Evolutionary conservation across 2,797 vertebrate genomes (phyloP).

Genomic region (Novumbra hubbsi): DNA sequence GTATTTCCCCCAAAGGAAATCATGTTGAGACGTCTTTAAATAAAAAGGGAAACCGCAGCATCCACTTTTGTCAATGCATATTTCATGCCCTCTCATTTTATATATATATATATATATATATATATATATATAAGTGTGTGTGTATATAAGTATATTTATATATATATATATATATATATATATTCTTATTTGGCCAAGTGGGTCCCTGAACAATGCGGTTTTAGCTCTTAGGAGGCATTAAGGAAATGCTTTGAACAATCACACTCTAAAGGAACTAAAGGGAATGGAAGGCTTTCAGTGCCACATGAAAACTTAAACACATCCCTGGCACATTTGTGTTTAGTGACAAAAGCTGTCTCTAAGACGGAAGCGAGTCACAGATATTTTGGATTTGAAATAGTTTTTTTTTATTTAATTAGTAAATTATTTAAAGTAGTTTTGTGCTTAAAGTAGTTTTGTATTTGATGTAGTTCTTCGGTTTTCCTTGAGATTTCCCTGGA

Average conservation of each 20-base stretch:
- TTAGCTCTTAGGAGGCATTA: conserved; percentile 66
- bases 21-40: conserved; percentile 62
- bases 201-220: conserved; percentile 57
- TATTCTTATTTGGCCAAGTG: conserved; percentile 54
- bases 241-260: conserved; percentile 45
- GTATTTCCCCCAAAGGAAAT: conserved; percentile 65
- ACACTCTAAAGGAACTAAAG: conserved; percentile 22
- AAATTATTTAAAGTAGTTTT: no score
- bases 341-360: conserved; percentile 7
- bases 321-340: conserved; percentile 23
- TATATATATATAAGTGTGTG: no score
- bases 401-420: no score
- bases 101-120: conserved; percentile 43
- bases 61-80: conserved; percentile 66
- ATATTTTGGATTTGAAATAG: no score
- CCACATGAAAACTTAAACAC: conserved; percentile 73
- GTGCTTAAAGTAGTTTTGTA: no score
- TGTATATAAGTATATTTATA: no score
- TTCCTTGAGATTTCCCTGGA: no score
- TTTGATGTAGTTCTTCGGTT: no score
- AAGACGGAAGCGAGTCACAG: neutral
- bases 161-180: conserved; percentile 46
- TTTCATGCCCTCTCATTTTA: conserved; percentile 65
- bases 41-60: conserved; percentile 45
- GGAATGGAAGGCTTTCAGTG: conserved; percentile 60